These are phyloP conservation scores for Entomyzon cyanotis DNA, from an alignment of 2,113 vertebrate species.

Conservation along the genomic window DNA sequence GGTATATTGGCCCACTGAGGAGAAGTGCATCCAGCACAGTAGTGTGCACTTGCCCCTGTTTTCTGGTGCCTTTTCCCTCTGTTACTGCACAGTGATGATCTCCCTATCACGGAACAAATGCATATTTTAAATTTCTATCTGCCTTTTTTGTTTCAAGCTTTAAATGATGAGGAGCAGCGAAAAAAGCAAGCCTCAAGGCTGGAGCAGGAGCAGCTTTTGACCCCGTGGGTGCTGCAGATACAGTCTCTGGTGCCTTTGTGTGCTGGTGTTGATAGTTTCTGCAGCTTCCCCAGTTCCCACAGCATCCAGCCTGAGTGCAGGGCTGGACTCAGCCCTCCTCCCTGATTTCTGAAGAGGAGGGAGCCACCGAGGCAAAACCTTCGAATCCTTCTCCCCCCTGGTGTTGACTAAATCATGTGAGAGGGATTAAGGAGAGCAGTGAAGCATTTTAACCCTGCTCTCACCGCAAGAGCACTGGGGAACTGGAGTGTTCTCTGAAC, in stretches of 20 bases:
- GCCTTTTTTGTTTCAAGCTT: background rate
- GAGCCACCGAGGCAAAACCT: background rate
- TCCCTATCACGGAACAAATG: background rate
- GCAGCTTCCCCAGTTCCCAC: background rate
- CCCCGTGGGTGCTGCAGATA: background rate
- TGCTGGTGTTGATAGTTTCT: background rate
- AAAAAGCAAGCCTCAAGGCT: background rate
- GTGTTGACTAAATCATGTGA: slow-evolving; percentile 17
- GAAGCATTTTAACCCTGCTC: slow-evolving; percentile 27
- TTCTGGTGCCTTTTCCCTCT: background rate
- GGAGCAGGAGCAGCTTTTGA: background rate
- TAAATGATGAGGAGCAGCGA: background rate
- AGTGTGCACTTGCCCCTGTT: background rate
- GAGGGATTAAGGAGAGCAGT: slow-evolving; percentile 6
- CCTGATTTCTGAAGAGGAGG: background rate
- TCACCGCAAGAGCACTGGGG: background rate
- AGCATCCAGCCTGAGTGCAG: background rate
- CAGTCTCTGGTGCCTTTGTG: background rate
- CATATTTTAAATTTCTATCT: background rate
- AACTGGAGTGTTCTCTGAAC: background rate
- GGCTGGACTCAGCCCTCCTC: background rate
- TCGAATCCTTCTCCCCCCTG: background rate
- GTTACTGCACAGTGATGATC: too few relatives aligned
- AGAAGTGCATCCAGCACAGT: background rate
- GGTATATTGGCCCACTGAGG: background rate